Conservation (phyloP, 2,113 vertebrate species). For the Melanotaenia duboulayi region DNA sequence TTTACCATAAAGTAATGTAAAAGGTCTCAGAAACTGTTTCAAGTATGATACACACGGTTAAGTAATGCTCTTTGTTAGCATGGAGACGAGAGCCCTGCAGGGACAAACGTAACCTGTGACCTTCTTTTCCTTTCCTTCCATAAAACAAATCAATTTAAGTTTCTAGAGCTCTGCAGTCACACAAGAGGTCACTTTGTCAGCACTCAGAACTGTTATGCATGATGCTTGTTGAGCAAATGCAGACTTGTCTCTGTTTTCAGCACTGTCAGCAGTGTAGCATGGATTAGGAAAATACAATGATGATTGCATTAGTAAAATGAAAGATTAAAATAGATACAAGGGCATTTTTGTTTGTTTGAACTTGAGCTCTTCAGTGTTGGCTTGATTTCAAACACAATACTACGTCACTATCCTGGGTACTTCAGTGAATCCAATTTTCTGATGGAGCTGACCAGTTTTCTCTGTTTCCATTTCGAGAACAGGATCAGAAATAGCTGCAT, state of each 20-base stretch:
- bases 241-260: neutral
- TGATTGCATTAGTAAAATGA: neutral
- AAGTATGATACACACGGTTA: too few relatives aligned
- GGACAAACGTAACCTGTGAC: neutral
- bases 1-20: too few relatives aligned
- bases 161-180: neutral
- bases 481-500: too few relatives aligned
- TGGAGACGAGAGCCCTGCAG: too few relatives aligned
- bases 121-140: too few relatives aligned
- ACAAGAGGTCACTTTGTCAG: neutral
- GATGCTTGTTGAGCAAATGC: neutral
- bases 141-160: too few relatives aligned
- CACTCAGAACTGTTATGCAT: neutral
- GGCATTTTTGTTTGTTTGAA: neutral
- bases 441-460: too few relatives aligned
- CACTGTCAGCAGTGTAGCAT: neutral
- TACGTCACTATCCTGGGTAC: too few relatives aligned
- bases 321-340: slow-evolving; percentile 5
- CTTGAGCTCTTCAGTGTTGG: neutral
- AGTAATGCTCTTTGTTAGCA: neutral
- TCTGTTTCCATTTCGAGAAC: too few relatives aligned
- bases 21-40: too few relatives aligned
- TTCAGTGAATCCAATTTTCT: too few relatives aligned
- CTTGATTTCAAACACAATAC: neutral
- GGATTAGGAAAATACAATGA: neutral